Base-by-base conservation (phyloP, 2,797 vertebrate genomes). In the Catharus ustulatus region DNA sequence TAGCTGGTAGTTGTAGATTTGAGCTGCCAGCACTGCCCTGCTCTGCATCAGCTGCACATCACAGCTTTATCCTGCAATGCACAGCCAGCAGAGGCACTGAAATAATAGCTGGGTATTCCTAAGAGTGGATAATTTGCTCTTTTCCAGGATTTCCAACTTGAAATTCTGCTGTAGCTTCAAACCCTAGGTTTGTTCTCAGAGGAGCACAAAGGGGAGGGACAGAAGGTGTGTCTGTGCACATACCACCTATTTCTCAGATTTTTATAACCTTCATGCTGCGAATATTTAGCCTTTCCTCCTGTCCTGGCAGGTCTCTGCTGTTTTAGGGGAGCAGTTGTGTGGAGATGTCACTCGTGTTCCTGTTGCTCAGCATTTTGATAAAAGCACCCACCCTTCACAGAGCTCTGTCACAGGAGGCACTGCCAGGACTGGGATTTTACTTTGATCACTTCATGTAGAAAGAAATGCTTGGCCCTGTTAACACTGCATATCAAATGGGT, bases 401-500 rank as follows among this genome's bases (percentile, higher is more conserved):
- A 42, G 54, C 42, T 30, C 66, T 84, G 83, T 63, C 91, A 6
- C 62, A 29, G 30, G 59, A 93, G 89, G 80, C 85, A 51, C 42
- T 55, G 43, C 73, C 71, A 66, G 6, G 17, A 21, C 59, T 30
- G 67, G 42, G 61, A 22, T 49, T 74, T 71, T 9, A 9, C 94
- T 97, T 96, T 96, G 91, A 96, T 96, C 89, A 34, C 55, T 57
- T 38, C 15, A 9, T 84, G 90, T 74, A 34, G 75, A 76, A 64
- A 75, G 80, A 77, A 90, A 49, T 15, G 34, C 49, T 64, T 19
- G 17, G 54, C 34, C 40, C 68, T 68, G 67, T 92, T 92, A 91
- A 76, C 48, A 32, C 40, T 71, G 83, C 69, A 57, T 79, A 86
- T 93, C 93, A 94, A 29, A 93, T 54, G 67, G 71, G 59, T 43